Base-by-base conservation (phyloP, 2,113 vertebrate genomes). In the Campylomormyrus tamandua region DNA sequence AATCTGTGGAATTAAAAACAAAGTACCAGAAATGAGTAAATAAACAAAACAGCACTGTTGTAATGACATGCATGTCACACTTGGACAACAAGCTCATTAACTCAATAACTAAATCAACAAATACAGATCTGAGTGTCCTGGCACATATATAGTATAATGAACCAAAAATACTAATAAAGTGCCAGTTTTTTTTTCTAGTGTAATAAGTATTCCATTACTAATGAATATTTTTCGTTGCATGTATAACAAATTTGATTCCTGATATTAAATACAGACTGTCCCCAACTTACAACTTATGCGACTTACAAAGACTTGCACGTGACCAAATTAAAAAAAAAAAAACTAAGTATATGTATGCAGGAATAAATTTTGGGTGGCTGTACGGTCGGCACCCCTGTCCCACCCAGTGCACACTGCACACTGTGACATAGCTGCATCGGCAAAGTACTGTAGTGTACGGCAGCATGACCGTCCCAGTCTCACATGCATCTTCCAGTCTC, bases 1-100 rank as follows among this genome's bases (percentile, higher is more conserved):
- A 96, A 96, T 92, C 96, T 97, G 92, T 21, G 62, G 52, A 50
- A 62, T n/a, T 92, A 85, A 93, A 39, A 86, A 39, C 88, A 92
- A 45, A 89, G 62, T 66, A 62, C 2, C 53, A 27, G 56, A 6
- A 56, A 35, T 49, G 9, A 85, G 21, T n/a, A 27, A 49, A n/a
- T 6, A 46, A n/a, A 84, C 70, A 77, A 17, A 80, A 80, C 74
- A 42, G 74, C 31, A 7, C 9, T 42, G 35, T 50, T 50, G 24
- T 86, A 48, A n/a, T 6, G 24, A 86, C 9, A 27, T 49, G 48
- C n/a, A 86, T 8, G 21, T 49, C n/a, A 17, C 49, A 87, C 5
- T 31, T 31, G n/a, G 50, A 53, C n/a, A 53, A 1, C 46, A 39
- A 45, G 48, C 39, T 49, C 24, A n/a, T 48, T 49, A 42, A 42